These are phyloP conservation scores for Dallia pectoralis DNA, from an alignment of 2,797 vertebrate genomes.

Conservation along the genomic window DNA sequence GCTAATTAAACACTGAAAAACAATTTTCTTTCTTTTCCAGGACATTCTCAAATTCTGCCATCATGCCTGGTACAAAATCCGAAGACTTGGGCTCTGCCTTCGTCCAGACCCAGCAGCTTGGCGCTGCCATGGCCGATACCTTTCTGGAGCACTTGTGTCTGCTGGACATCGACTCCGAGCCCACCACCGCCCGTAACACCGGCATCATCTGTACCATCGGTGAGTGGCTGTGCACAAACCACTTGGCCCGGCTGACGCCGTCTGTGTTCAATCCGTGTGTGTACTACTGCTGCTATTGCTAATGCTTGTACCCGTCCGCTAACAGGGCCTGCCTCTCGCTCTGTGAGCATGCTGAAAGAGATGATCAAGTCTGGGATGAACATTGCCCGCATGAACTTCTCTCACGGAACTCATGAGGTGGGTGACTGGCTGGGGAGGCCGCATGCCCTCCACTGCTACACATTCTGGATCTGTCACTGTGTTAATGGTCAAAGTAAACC, in stretches of 20 bases:
- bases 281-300: neutral
- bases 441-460: neutral
- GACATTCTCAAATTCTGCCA: slow-evolving; percentile 41
- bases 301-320: neutral
- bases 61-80: slow-evolving; percentile 79
- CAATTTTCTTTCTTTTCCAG: slow-evolving; percentile 44
- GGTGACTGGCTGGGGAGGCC: slow-evolving; percentile 24
- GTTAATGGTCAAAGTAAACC: no score
- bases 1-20: neutral
- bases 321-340: slow-evolving; percentile 91
- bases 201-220: slow-evolving; percentile 99
- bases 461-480: neutral
- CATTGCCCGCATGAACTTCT: slow-evolving; percentile 97
- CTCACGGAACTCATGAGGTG: slow-evolving; percentile 95
- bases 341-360: slow-evolving; percentile 90
- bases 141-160: slow-evolving; percentile 98
- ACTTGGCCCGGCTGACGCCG: neutral
- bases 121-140: slow-evolving; percentile 93
- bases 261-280: neutral
- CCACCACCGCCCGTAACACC: slow-evolving; percentile 93
- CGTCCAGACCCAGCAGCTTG: slow-evolving; percentile 96
- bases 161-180: slow-evolving; percentile 94
- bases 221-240: slow-evolving; percentile 55
- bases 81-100: slow-evolving; percentile 87
- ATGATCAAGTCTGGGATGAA: slow-evolving; percentile 99